These are phyloP conservation scores for Lithophane ornitopus DNA, from an alignment of 2,888 invertebrate species.

Conservation along the genomic window DNA sequence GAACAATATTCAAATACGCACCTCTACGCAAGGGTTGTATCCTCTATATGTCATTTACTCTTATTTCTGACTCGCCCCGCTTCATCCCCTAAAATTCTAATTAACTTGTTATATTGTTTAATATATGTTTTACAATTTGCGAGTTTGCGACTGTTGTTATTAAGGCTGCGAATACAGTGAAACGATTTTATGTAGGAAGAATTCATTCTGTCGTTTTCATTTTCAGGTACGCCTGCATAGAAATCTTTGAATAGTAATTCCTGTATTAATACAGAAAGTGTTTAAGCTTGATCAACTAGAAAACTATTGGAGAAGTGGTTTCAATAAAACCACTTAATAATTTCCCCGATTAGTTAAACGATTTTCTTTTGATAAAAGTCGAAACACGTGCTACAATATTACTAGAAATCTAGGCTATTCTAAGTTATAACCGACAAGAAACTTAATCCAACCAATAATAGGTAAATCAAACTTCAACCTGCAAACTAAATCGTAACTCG, in stretches of 20 bases:
- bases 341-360: too few relatives aligned
- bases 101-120: constrained; percentile 57
- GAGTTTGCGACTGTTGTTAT: constrained; percentile 41
- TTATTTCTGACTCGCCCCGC: constrained; percentile 16
- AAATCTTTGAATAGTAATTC: background rate
- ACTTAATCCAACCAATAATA: constrained; percentile 10
- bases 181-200: background rate
- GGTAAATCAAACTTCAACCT: constrained; percentile 24
- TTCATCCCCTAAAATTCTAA: constrained; percentile 51
- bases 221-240: background rate
- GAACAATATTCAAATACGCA: constrained; percentile 43
- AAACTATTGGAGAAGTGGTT: too few relatives aligned
- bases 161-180: constrained; percentile 29
- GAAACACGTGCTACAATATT: background rate
- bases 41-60: constrained; percentile 38
- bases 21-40: constrained; percentile 22
- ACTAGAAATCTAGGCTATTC: background rate
- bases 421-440: constrained; percentile 23
- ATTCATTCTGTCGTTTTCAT: background rate
- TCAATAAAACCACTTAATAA: too few relatives aligned
- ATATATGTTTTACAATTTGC: constrained; percentile 44
- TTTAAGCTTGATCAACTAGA: background rate
- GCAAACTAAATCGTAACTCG: constrained; percentile 36
- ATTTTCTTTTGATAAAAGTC: too few relatives aligned
- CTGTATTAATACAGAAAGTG: background rate